phyloP scores from a whole-genome alignment of 2,113 vertebrate genomes.

The pig (Sus scrofa) region DNA sequence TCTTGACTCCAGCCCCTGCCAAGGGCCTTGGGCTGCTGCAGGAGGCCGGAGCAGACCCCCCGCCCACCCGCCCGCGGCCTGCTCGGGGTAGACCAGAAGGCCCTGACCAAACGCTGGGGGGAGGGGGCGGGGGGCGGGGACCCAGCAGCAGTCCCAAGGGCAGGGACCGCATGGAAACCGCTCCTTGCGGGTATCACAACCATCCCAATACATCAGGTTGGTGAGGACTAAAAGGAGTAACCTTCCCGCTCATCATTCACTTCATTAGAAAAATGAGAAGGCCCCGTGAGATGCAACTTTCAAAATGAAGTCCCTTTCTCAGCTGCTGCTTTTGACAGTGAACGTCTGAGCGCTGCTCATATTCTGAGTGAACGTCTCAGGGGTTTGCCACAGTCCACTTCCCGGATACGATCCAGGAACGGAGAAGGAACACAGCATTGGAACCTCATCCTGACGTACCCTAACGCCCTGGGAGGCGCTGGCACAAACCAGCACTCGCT shows the following conservation, averaged over 20 bases:
- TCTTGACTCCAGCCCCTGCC: neutral
- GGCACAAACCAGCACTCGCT: neutral
- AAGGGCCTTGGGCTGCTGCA: neutral
- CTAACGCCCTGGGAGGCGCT: fast-evolving
- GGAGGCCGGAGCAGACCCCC: neutral
- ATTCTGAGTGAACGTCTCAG: neutral
- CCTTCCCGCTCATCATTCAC: neutral
- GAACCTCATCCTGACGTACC: neutral
- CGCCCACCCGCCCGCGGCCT: too few relatives aligned
- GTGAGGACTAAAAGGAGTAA: neutral
- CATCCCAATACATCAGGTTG: neutral
- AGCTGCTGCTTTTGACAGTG: neutral
- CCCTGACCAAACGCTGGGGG: fast-evolving
- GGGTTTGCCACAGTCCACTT: neutral
- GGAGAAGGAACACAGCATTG: neutral
- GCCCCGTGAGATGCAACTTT: neutral
- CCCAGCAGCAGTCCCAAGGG: too few relatives aligned
- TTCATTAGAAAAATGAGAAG: neutral
- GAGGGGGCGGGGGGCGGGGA: neutral
- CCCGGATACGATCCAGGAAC: too few relatives aligned
- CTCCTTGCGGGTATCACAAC: neutral
- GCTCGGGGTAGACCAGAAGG: neutral
- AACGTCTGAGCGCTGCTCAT: neutral
- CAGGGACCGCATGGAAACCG: fast-evolving
- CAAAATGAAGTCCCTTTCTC: neutral